Percentiles rank a stretch among this genome's conserved stretches.
phyloP scores from a whole-genome alignment of 2,888 invertebrate species.

The Limnephilus lunatus region DNA sequence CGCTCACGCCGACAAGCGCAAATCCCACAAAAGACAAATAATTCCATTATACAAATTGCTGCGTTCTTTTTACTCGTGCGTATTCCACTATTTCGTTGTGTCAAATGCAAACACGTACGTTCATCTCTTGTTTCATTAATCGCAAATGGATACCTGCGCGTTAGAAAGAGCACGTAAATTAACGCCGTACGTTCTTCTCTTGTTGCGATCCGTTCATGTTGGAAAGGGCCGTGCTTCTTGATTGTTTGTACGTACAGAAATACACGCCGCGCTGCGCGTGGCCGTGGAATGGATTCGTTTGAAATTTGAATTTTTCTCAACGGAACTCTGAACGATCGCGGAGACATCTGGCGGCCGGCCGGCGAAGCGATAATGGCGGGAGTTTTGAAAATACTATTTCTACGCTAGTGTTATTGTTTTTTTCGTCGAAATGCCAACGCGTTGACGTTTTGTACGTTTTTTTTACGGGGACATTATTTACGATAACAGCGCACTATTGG shows the following conservation, averaged over 20 bases:
- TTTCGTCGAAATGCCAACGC: neutral
- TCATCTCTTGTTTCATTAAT: neutral
- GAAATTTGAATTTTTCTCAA: slow-evolving; percentile 24
- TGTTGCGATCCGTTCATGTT: too few species aligned
- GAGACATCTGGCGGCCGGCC: neutral
- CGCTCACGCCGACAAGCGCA: neutral
- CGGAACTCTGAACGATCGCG: neutral
- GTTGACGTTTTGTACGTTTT: neutral
- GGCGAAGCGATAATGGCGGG: neutral
- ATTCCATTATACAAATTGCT: neutral
- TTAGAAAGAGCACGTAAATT: neutral
- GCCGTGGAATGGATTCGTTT: neutral
- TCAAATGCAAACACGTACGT: neutral
- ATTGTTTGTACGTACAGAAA: slow-evolving; percentile 1
- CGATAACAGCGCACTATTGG: neutral
- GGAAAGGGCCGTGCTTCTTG: neutral
- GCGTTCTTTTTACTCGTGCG: neutral
- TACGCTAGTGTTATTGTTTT: slow-evolving; percentile 2
- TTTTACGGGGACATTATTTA: neutral
- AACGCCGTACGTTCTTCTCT: neutral
- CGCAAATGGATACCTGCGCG: neutral
- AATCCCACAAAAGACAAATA: neutral
- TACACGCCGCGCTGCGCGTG: neutral
- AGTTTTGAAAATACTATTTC: slow-evolving; percentile 10
- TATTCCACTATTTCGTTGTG: neutral